Evolutionary conservation across 2,888 invertebrate genomes (phyloP), one percentile per base, ranked within the genome.

Genomic region (Aplocera efformata): DNA sequence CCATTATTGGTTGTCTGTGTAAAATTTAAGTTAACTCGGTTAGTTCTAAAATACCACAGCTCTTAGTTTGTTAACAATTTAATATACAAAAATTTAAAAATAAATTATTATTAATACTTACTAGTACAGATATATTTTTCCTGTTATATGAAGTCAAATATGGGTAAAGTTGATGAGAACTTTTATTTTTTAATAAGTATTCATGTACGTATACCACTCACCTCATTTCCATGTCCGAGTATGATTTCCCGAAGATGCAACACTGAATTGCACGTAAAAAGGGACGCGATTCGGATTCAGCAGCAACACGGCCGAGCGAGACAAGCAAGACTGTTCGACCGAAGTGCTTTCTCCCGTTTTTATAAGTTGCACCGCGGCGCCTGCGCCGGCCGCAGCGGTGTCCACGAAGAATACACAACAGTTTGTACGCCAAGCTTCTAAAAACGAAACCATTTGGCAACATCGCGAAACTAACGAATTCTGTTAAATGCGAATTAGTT

Each of bases 341-440:
- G 68, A 61, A 60, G 72, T 72, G 83, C 86, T 86, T 86, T 88
- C 86, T 80, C 86, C 71, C 45, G 67, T 65, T 79, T 84, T 82
- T 88, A 88, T 88, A 86, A 83, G 75, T 66, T 78, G 74, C 63
- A 58, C 41, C 52, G 47, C 46, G 51, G 50, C 53, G 51, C 55
- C 46, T 48, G 60, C 36, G 10, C 21, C 28, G 28, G 34, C 36
- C 54, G 38, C 30, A 27, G 26, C 26, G 25, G 29, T 23, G 29
- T 9, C 25, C 8, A 17, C 40, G 40, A 29, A 36, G 36, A 36
- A 41, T 40, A 45, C 13, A 10, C 11, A 36, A 30, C 30, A 29
- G 22, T 20, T 20, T 26, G 28, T 33, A 41, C 9, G 7, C 10
- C 6, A 26, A 32, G 29, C 42, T 37, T 64, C 69, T 67, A 75